Percentiles rank a stretch among this genome's conserved stretches.
Evolutionary conservation across 2,888 invertebrate genomes (phyloP).

Genomic region (Hypena proboscidalis): DNA sequence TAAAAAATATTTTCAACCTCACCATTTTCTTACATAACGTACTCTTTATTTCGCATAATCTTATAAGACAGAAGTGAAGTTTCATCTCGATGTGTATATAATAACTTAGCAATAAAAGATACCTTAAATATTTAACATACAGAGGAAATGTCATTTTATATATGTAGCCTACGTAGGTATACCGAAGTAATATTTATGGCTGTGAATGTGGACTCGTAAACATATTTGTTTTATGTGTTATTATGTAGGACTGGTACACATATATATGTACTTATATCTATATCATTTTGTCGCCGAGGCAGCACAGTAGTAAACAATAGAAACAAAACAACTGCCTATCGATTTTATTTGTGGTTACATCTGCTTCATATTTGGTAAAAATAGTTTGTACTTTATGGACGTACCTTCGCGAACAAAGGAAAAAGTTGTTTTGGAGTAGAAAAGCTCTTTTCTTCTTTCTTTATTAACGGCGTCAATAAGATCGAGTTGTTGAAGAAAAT

Average conservation of each 20-base stretch:
- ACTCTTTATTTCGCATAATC: no score
- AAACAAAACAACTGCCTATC: constrained; percentile 5
- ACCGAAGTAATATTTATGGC: neutral
- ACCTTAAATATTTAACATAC: no score
- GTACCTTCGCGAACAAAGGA: neutral
- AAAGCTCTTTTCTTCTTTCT: no score
- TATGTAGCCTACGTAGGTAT: neutral
- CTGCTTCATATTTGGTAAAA: neutral
- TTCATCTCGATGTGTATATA: no score
- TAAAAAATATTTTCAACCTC: no score
- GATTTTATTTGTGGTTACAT: constrained; percentile 1
- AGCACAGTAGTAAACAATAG: constrained; percentile 2
- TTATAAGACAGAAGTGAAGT: no score
- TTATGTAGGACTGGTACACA: constrained; percentile 7
- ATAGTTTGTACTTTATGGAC: neutral
- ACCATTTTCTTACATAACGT: no score
- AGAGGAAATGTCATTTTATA: neutral
- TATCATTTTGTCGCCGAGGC: neutral
- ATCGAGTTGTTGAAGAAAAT: no score
- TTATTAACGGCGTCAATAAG: no score
- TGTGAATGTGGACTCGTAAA: constrained; percentile 27
- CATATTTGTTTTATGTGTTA: constrained; percentile 27
- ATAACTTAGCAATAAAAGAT: no score
- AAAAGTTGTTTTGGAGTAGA: no score
- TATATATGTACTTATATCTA: no score